These are phyloP conservation scores for Megalops cyprinoides DNA, from an alignment of 2,797 vertebrate species.

Conservation along the genomic window DNA sequence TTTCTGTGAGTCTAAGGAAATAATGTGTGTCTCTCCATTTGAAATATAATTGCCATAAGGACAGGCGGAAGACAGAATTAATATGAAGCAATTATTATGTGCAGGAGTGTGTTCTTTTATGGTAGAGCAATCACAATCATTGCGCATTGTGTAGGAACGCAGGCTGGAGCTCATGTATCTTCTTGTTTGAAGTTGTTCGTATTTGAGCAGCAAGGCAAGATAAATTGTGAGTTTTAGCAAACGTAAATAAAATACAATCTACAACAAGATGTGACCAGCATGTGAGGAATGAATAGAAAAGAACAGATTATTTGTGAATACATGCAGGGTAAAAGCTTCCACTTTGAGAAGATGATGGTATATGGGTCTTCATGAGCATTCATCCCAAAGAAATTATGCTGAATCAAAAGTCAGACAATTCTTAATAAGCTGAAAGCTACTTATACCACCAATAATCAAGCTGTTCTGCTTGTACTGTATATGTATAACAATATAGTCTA, in stretches of 20 bases:
- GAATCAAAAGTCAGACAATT: too few relatives aligned
- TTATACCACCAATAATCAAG: too few relatives aligned
- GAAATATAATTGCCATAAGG: not conserved
- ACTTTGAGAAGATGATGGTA: too few relatives aligned
- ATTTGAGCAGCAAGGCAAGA: not conserved
- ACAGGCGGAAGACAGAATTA: not conserved
- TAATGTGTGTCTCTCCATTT: not conserved
- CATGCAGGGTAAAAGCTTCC: too few relatives aligned
- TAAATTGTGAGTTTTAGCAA: not conserved
- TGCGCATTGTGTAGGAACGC: not conserved
- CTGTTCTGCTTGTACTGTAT: too few relatives aligned
- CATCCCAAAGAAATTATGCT: too few relatives aligned
- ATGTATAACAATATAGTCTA: too few relatives aligned
- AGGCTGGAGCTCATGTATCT: not conserved
- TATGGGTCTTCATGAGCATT: too few relatives aligned
- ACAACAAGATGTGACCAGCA: not conserved
- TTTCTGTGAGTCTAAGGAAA: slow-evolving; percentile 2
- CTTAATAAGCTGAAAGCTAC: too few relatives aligned
- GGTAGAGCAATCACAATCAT: not conserved
- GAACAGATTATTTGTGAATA: not conserved
- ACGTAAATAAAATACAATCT: not conserved
- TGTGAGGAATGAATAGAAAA: not conserved
- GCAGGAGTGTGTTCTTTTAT: not conserved
- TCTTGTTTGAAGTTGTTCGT: not conserved
- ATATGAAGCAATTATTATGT: not conserved